Evolutionary conservation across 2,888 invertebrate genomes (phyloP), one percentile per base, ranked within the genome.

Genomic region (Biston betularia): DNA sequence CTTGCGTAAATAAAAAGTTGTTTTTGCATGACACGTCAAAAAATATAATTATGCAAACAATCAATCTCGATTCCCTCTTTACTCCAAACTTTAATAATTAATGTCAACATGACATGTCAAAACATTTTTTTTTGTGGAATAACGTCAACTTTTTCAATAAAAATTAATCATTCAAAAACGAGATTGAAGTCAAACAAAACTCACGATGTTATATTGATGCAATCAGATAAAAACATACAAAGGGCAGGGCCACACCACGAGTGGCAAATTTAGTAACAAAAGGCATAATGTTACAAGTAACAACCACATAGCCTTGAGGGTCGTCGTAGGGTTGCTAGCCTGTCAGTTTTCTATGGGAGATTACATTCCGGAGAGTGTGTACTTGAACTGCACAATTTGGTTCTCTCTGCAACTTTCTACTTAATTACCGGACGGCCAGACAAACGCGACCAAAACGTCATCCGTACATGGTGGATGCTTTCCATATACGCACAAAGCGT

Each of bases 91-190:
- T 63, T 58, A 24, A 24, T 24, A 24, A 24, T 63, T 63, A 52
- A 55, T 35, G 34, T 50, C 54, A 44, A 58, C 45, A 52, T 53
- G 57, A 64, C 46, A 64, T 53, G 58, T 40, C 40, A 46, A 53
- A 63, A 46, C n/a, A 50, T 62, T 42, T 14, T 44, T 59, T 59
- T 59, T 48, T 12, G 12, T 48, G 2, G 12, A 45, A 57, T 24
- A 54, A 53, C 38, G 14, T 53, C 53, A 40, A 40, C 34, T 34
- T 34, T 50, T 49, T 34, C 50, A 40, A 40, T 53, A 53, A 40
- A 52, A 34, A 14, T 14, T 52, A 8, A 35, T 52, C 49, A 49
- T 12, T 49, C 33, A 49, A 34, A 49, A 49, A 34, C 12, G 11
- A 48, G 24, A 15, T 48, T 15, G 33, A 55, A 55, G 42, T 55